Evolutionary conservation across 2,113 vertebrate species (phyloP).

Genomic region (Antennarius striatus): DNA sequence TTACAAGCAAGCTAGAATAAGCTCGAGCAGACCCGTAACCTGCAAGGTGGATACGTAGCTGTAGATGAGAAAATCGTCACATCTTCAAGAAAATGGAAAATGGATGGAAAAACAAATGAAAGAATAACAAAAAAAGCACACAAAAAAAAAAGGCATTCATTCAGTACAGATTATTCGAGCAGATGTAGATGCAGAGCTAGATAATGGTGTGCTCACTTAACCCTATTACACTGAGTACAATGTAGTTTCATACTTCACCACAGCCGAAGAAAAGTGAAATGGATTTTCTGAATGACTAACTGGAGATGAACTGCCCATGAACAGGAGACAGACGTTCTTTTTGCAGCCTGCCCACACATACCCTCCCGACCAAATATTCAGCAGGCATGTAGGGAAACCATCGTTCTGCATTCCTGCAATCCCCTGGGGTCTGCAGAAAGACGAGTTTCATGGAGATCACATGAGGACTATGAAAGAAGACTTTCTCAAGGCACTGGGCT

Average conservation of each 20-base stretch:
- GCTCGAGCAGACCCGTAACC: no score
- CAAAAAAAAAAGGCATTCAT: no score
- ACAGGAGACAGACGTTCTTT: conserved; percentile 44
- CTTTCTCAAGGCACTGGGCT: conserved; percentile 21
- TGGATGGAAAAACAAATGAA: no score
- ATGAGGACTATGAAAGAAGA: conserved; percentile 35
- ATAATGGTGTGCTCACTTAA: no score
- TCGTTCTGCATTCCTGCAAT: conserved; percentile 44
- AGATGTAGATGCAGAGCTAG: no score
- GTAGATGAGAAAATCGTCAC: no score
- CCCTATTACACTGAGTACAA: no score
- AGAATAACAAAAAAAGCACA: no score
- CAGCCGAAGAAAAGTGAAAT: neutral
- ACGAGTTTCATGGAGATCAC: conserved; percentile 31
- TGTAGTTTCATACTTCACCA: neutral
- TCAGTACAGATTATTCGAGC: no score
- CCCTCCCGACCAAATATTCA: conserved; percentile 50
- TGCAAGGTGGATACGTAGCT: no score
- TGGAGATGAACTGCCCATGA: conserved; percentile 18
- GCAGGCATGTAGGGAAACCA: conserved; percentile 32
- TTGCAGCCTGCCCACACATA: conserved; percentile 42
- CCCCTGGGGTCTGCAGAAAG: conserved; percentile 41
- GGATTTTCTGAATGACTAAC: conserved; percentile 6
- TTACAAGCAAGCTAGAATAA: no score
- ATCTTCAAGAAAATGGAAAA: no score